Conservation (phyloP, 2,113 vertebrate genomes). For the Ranitomeya imitator region DNA sequence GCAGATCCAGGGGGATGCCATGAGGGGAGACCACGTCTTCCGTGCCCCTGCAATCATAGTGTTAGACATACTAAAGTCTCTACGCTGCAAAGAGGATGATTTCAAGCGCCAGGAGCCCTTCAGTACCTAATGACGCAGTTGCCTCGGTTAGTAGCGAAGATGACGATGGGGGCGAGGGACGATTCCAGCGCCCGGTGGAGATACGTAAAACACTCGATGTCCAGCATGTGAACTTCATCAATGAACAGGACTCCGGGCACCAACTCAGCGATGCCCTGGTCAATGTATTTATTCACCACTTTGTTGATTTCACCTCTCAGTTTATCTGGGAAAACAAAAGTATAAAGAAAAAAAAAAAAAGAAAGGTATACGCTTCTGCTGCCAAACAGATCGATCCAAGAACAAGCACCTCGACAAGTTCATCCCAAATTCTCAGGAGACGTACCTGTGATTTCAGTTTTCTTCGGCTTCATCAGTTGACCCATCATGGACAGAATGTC, state of each 20-base stretch:
- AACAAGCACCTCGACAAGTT: background rate
- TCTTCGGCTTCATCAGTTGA: constrained; percentile 98
- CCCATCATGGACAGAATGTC: constrained; percentile 99
- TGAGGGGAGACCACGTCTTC: constrained; percentile 94
- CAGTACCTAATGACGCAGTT: constrained; percentile 91
- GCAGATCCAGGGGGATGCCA: constrained; percentile 91
- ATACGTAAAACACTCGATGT: constrained; percentile 98
- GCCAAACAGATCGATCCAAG: background rate
- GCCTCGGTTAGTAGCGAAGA: constrained; percentile 95
- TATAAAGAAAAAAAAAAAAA: constrained; percentile 41
- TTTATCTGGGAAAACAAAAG: constrained; percentile 78
- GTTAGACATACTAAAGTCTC: background rate
- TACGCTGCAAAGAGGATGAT: background rate
- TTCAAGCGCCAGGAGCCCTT: background rate
- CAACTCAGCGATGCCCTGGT: constrained; percentile 94
- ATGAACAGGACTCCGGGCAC: constrained; percentile 95
- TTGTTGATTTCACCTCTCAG: constrained; percentile 98
- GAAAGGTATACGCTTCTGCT: background rate
- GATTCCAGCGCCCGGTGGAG: constrained; percentile 94
- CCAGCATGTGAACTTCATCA: constrained; percentile 98
- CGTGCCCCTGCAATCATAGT: constrained; percentile 78
- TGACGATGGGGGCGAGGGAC: constrained; percentile 93
- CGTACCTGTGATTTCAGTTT: constrained; percentile 96
- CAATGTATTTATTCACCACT: constrained; percentile 98
- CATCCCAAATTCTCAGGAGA: background rate